Base-by-base conservation (phyloP, 2,113 vertebrate genomes). In the Ciconia stormi region DNA sequence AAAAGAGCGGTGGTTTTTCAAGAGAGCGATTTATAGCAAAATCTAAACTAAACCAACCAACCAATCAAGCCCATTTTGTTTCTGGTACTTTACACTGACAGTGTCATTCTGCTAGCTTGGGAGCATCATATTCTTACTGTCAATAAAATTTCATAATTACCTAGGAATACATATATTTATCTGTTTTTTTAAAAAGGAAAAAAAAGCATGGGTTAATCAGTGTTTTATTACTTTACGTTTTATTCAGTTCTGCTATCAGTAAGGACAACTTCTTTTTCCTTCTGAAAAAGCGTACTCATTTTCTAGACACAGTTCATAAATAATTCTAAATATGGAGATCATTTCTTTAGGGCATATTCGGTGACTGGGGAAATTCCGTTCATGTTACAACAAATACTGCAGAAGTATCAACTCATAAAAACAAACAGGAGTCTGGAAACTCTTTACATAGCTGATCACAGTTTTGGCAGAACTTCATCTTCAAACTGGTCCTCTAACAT, bases 341-440 rank as follows among this genome's bases (percentile, higher is more conserved):
- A 77, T 89, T 80, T 95, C 93, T 82, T 94, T 76, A 94, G 84
- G 95, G 91, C 55, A 81, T 69, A 76, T 8, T 66, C 7, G 3
- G 36, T 86, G 55, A 74, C 86, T 89, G 71, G 4, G 40, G 93
- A 96, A 87, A 97, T 96, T 88, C 82, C 95, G 50, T 50, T 85
- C 16, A 11, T 92, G 66, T 93, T 94, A 90, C 59, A 94, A 89
- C 27, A 95, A 91, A 92, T 40, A 92, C 77, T 29, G 61, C 61
- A 90, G n/a, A 96, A 97, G 70, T 94, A 93, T 95, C 85, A 96
- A 93, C 89, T 93, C 84, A 67, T 78, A 93, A 94, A 97, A 97
- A 83, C 94, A 92, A 96, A 78, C 81, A 94, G 50, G 74, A 94
- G 87, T 67, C 77, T 89, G 59, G 78, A 93, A 91, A 93, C 44